Conservation (phyloP, 2,113 vertebrate species). For the Talpa occidentalis region DNA sequence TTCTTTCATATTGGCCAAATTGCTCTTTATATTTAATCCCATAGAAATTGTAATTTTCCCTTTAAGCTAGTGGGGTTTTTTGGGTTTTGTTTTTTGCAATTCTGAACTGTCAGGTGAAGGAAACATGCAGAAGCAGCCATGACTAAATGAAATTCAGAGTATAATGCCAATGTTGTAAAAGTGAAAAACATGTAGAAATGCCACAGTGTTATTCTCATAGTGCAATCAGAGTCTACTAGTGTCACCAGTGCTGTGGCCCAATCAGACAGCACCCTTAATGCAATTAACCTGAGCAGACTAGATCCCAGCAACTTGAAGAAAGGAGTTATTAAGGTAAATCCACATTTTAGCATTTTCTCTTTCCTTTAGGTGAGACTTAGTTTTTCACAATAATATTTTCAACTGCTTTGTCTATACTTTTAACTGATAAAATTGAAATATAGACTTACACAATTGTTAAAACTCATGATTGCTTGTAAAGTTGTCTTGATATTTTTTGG, state of each 20-base stretch:
- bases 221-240: neutral
- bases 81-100: neutral
- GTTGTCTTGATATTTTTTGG: neutral
- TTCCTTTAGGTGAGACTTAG: neutral
- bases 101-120: constrained; percentile 9
- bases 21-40: neutral
- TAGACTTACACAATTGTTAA: neutral
- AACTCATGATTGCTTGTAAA: neutral
- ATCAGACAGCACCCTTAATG: neutral
- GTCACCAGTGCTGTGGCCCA: neutral
- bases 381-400: constrained; percentile 18
- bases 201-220: fast-evolving
- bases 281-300: constrained; percentile 8
- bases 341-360: constrained; percentile 29
- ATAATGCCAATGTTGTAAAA: neutral
- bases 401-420: neutral
- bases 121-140: neutral
- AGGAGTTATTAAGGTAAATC: constrained; percentile 8
- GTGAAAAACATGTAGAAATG: neutral
- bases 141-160: neutral
- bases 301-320: constrained; percentile 11
- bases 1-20: constrained; percentile 14
- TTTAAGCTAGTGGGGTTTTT: neutral
- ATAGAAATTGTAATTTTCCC: neutral
- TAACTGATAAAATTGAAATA: constrained; percentile 27